A percentile compares a stretch with the other conserved stretches of the same genome.
Conservation (phyloP, 2,113 vertebrate genomes). For the Poeciliopsis retropinna region DNA sequence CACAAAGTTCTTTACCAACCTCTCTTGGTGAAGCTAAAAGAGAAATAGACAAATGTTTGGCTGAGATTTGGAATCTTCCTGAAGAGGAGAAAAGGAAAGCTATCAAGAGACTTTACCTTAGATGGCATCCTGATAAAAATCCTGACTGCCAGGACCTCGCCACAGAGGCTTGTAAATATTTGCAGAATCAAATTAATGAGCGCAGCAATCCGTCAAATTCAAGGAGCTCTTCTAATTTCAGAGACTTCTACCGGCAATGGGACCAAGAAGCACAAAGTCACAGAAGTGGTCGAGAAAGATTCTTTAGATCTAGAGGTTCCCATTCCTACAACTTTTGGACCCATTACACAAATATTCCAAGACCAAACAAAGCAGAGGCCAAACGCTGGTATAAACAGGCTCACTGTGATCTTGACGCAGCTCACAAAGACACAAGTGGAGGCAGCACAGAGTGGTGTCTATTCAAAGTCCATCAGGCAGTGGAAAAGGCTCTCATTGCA, state of each 20-base stretch:
- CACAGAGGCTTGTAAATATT: slow-evolving; percentile 77
- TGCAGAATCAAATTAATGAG: slow-evolving; percentile 73
- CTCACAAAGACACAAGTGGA: slow-evolving; percentile 55
- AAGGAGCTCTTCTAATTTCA: slow-evolving; percentile 31
- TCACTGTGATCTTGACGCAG: slow-evolving; percentile 78
- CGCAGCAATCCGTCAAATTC: slow-evolving; percentile 14
- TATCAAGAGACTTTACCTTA: slow-evolving; percentile 80
- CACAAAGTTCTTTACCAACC: slow-evolving; percentile 43
- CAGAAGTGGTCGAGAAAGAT: slow-evolving; percentile 57
- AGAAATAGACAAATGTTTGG: slow-evolving; percentile 78
- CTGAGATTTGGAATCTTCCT: slow-evolving; percentile 76
- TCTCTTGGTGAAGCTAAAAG: slow-evolving; percentile 75
- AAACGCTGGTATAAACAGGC: slow-evolving; percentile 82
- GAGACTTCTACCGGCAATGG: slow-evolving; percentile 71
- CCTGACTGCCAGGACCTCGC: slow-evolving; percentile 55
- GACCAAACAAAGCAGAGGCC: slow-evolving; percentile 75
- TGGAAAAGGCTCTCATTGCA: slow-evolving; percentile 82
- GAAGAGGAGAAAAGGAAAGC: slow-evolving; percentile 72
- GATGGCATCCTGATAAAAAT: slow-evolving; percentile 86
- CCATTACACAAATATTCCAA: slow-evolving; percentile 54
- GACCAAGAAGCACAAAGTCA: slow-evolving; percentile 76
- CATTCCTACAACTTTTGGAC: slow-evolving; percentile 76
- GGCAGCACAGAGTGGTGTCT: slow-evolving; percentile 81
- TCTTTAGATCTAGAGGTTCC: slow-evolving; percentile 27
- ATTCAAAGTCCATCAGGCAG: slow-evolving; percentile 82